phyloP scores from a whole-genome alignment of 92 coral and sea anemone genomes.

The Phenganax marumi region DNA sequence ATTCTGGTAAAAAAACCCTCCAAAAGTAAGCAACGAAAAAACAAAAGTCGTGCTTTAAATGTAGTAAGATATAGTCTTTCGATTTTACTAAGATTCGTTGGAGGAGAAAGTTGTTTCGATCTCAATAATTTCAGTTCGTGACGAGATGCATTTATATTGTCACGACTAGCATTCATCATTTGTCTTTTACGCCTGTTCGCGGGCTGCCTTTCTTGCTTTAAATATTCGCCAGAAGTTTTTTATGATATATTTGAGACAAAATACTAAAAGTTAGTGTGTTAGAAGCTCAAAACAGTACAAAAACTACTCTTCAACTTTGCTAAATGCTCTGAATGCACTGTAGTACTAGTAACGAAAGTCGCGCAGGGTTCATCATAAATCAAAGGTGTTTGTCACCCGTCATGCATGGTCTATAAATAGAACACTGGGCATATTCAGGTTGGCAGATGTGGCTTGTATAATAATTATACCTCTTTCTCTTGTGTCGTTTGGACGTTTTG shows the following conservation, averaged over 20 bases:
- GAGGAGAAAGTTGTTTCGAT: no score
- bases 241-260: not conserved
- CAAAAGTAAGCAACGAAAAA: no score
- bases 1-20: no score
- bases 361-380: not conserved
- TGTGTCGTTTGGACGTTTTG: slow-evolving; percentile 5
- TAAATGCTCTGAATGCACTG: not conserved
- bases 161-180: not conserved
- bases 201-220: not conserved
- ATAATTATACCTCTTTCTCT: slow-evolving; percentile 8
- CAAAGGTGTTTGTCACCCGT: slow-evolving; percentile 15
- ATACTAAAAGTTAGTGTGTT: not conserved
- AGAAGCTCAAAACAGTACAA: not conserved
- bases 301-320: not conserved
- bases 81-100: no score
- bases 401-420: slow-evolving; percentile 23
- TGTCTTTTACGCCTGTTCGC: not conserved
- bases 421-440: slow-evolving; percentile 18
- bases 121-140: no score
- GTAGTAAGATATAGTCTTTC: no score
- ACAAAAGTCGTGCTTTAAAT: no score
- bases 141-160: not conserved
- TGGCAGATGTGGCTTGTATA: not conserved
- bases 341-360: not conserved
- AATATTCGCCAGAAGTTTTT: not conserved